Evolutionary conservation across 2,888 invertebrate genomes (phyloP).

Genomic region (Ornithoptera alexandrae): DNA sequence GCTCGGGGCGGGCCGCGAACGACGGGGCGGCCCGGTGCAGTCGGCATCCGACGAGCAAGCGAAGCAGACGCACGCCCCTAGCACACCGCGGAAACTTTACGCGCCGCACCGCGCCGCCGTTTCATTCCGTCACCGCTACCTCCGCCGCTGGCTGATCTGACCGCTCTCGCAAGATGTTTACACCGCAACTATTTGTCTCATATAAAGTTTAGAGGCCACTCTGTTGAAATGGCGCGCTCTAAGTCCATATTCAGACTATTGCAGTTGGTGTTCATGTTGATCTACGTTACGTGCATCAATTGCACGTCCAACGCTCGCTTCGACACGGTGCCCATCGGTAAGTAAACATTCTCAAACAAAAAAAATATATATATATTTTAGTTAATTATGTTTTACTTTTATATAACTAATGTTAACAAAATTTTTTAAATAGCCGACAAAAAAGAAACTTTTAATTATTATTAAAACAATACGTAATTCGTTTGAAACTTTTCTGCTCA

Average conservation of each 20-base stretch:
- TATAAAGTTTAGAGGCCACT: too few relatives aligned
- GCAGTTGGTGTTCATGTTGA: constrained; percentile 47
- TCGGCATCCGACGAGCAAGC: constrained; percentile 51
- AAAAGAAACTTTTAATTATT: too few relatives aligned
- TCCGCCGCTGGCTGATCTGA: too few relatives aligned
- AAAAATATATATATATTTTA: neutral
- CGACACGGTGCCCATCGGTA: constrained; percentile 58
- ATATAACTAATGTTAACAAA: neutral
- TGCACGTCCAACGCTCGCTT: constrained; percentile 42
- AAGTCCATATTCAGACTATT: constrained; percentile 47
- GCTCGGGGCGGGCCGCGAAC: constrained; percentile 48
- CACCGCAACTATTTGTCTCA: too few relatives aligned
- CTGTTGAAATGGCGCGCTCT: constrained; percentile 43
- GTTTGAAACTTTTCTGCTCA: too few relatives aligned
- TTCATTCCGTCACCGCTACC: too few relatives aligned
- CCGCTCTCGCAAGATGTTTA: constrained; percentile 40
- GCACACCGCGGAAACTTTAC: constrained; percentile 40
- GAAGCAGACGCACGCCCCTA: constrained; percentile 33
- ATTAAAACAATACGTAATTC: too few relatives aligned
- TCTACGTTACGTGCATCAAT: constrained; percentile 50
- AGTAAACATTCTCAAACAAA: constrained; percentile 36
- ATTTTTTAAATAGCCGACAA: too few relatives aligned
- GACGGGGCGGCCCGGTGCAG: constrained; percentile 46
- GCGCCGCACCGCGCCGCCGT: too few relatives aligned
- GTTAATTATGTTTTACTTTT: neutral